Conservation (phyloP, 2,888 invertebrate genomes). For the Lycocerus yunnanus region DNA sequence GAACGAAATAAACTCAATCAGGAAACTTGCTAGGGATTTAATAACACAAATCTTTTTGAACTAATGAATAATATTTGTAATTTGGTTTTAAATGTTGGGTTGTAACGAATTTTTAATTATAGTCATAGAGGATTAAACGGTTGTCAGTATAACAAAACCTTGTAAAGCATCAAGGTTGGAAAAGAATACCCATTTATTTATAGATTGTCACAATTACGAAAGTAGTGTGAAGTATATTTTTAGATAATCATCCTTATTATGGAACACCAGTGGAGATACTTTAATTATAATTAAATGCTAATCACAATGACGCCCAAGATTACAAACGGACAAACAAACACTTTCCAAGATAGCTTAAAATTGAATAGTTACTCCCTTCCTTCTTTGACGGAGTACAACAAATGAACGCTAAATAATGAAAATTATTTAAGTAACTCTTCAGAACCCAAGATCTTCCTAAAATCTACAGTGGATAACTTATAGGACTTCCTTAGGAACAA, state of each 20-base stretch:
- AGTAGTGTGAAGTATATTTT: not conserved
- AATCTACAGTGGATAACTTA: too few relatives aligned
- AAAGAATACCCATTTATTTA: not conserved
- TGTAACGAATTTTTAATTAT: not conserved
- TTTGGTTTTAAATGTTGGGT: not conserved
- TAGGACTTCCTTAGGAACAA: too few relatives aligned
- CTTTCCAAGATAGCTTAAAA: not conserved
- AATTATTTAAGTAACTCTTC: too few relatives aligned
- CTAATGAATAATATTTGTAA: not conserved
- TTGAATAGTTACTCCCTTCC: too few relatives aligned
- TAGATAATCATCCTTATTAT: not conserved
- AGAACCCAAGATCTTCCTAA: too few relatives aligned
- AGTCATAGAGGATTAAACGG: not conserved
- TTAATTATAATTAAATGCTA: not conserved
- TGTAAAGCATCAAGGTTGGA: not conserved
- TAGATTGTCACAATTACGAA: not conserved
- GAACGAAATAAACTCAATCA: not conserved
- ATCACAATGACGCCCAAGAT: not conserved
- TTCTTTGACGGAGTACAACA: not conserved
- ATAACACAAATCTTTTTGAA: not conserved
- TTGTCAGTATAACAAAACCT: not conserved
- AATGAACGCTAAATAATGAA: too few relatives aligned
- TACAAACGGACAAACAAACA: not conserved
- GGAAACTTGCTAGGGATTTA: not conserved
- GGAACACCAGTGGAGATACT: not conserved